phyloP scores from a whole-genome alignment of 2,888 invertebrate species.

The Pristionchus fissidentatus region DNA sequence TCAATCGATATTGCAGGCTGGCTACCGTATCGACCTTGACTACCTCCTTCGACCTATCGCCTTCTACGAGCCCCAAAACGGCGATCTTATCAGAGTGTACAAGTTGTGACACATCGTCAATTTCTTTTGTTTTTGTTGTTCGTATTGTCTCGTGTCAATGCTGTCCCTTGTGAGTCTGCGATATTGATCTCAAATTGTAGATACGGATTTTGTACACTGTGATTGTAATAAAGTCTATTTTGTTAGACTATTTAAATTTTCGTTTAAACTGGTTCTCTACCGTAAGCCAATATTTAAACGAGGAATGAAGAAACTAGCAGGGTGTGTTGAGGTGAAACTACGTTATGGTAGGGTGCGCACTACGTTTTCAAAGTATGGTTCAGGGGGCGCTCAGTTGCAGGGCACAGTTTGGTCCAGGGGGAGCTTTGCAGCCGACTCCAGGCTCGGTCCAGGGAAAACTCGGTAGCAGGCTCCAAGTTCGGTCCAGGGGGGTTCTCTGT shows the following conservation, averaged over 20 bases:
- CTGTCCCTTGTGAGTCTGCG: background rate
- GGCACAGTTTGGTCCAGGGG: too few relatives aligned
- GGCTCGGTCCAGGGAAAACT: too few relatives aligned
- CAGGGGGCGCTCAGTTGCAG: too few relatives aligned
- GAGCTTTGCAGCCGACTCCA: too few relatives aligned
- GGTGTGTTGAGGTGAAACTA: too few relatives aligned
- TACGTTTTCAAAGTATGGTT: too few relatives aligned
- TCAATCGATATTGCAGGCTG: conserved; percentile 47
- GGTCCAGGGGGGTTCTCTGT: too few relatives aligned
- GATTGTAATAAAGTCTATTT: conserved; percentile 16
- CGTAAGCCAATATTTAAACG: background rate
- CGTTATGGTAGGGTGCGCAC: too few relatives aligned
- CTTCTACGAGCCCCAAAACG: conserved; percentile 60
- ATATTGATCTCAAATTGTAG: conserved; percentile 16
- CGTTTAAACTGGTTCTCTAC: background rate
- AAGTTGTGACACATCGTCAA: background rate
- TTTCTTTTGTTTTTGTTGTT: background rate
- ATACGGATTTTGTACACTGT: conserved; percentile 14
- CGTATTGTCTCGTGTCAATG: background rate
- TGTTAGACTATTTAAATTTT: background rate
- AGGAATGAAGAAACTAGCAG: too few relatives aligned
- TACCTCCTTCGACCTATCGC: conserved; percentile 57
- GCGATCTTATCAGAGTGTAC: conserved; percentile 52
- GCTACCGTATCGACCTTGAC: conserved; percentile 57
- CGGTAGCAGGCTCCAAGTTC: too few relatives aligned